Base-by-base conservation (phyloP, 2,113 vertebrate genomes). In the Lichenostomus cassidix region DNA sequence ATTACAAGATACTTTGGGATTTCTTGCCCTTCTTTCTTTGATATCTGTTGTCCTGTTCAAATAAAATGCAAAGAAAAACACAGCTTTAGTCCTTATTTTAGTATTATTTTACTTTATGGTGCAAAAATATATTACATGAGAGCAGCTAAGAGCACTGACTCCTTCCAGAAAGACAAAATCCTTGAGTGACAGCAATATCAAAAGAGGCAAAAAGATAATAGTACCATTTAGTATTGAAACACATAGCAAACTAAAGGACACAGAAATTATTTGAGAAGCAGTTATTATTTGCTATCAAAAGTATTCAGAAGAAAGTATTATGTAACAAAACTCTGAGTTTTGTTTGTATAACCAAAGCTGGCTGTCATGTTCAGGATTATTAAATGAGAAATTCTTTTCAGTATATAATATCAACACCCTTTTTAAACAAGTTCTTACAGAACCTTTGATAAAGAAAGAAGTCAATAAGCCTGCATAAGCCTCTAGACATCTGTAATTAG, bases 361-460 rank as follows among this genome's bases (percentile, higher is more conserved):
- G 3, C 29, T 95, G 74, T 73, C 70, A 71, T 58, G 16, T 73
- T 85, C 44, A 53, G 24, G 27, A 55, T 63, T 80, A 71, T 80
- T 83, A 93, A 91, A 83, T 41, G 44, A 90, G 50, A 44, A 56
- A 94, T 77, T 1, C 55, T 93, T 95, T 88, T 47, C 83, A 77
- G 75, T 85, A 18, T 20, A 15, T 83, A 74, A 56, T 83, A 88
- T 42, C 78, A 93, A 88, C 70, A 83, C 35, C 12, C 37, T 60
- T 91, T 83, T 90, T 4, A 85, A 95, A 94, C 78, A 95, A 90
- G 87, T 95, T 87, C 75, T 83, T 96, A 78, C 90, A 95, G 79
- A 95, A 83, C 63, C 55, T 94, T 65, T 91, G 84, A 91, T 87
- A 91, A 83, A 90, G 68, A 87, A 90, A 94, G 35, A 86, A 92